Evolutionary conservation across 1,140 invertebrate species (phyloP).

Genomic region (Pristionchus pacificus): DNA sequence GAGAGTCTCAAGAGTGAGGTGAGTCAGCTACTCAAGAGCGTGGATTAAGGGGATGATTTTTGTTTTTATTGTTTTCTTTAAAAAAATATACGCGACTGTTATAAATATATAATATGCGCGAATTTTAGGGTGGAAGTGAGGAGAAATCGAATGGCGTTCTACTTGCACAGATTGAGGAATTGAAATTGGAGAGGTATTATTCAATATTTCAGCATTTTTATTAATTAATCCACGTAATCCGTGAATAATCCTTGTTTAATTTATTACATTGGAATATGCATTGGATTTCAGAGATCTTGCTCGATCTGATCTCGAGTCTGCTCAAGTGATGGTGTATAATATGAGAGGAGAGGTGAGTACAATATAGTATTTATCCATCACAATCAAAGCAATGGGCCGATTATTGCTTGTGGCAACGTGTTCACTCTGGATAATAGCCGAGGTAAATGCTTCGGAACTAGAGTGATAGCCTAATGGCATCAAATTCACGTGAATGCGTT

Average conservation of each 20-base stretch:
- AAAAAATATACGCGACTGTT: background rate
- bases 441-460: too few relatives aligned
- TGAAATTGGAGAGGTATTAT: slow-evolving; percentile 16
- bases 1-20: slow-evolving; percentile 28
- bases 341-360: slow-evolving; percentile 25
- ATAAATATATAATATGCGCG: too few relatives aligned
- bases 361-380: too few relatives aligned
- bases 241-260: background rate
- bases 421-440: too few relatives aligned
- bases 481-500: too few relatives aligned
- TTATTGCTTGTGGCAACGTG: too few relatives aligned
- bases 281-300: slow-evolving; percentile 22
- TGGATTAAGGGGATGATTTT: too few relatives aligned
- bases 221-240: too few relatives aligned
- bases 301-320: slow-evolving; percentile 26
- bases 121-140: background rate
- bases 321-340: slow-evolving; percentile 28
- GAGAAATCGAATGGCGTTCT: slow-evolving; percentile 3
- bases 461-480: too few relatives aligned
- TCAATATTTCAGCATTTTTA: too few relatives aligned
- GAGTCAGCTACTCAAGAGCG: too few relatives aligned
- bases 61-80: background rate
- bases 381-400: too few relatives aligned
- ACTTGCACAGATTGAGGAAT: slow-evolving; percentile 27
- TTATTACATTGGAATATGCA: background rate